Evolutionary conservation across 1,140 invertebrate species (phyloP), one percentile per base, ranked within the genome.

Genomic region (Caenorhabditis remanei): DNA sequence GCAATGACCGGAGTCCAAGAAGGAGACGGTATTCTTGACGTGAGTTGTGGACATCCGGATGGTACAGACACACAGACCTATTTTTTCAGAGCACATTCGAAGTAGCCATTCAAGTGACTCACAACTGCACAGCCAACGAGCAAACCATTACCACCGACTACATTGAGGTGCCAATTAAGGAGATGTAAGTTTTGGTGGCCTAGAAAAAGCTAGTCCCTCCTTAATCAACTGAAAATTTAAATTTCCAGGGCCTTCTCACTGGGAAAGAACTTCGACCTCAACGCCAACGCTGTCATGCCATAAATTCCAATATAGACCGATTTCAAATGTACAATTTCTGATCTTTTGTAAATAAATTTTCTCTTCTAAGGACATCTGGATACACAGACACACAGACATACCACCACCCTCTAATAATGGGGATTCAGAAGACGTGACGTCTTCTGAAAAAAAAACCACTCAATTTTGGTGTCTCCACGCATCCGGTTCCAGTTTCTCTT

Each of bases 241-340:
- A 32, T 32, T 63, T 63, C 14, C 61, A 63, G 61, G 5, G 61
- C 24, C 24, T 63, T 21, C 61, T 24, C 61, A 24, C 24, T 63
- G 61, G 8, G 21, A 7, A 63, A 32, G 61, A 63, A 63, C 61
- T 63, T 63, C 14, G 61, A 63, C 24, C 32, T 63, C 21, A 63
- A 63, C 61, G n/a, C 61, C 61, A 63, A 63, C n/a, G 19, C 16
- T n/a, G 56, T 58, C n/a, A 21, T 58, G 56, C 56, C 56, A 58
- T 19, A 58, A 21, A 58, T 40, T 13, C 21, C 21, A 40, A 19
- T 63, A 2, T 24, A 32, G 19, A 11, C 9, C 8, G 13, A 32
- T 53, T 14, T 53, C 13, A 14, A 53, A 53, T 53, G 16, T 53
- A 16, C 11, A 53, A 53, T 14, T 53, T 32, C 2, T 32, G 32